Evolutionary conservation across 2,888 invertebrate species (phyloP).

Genomic region (Spicauda simplicius): DNA sequence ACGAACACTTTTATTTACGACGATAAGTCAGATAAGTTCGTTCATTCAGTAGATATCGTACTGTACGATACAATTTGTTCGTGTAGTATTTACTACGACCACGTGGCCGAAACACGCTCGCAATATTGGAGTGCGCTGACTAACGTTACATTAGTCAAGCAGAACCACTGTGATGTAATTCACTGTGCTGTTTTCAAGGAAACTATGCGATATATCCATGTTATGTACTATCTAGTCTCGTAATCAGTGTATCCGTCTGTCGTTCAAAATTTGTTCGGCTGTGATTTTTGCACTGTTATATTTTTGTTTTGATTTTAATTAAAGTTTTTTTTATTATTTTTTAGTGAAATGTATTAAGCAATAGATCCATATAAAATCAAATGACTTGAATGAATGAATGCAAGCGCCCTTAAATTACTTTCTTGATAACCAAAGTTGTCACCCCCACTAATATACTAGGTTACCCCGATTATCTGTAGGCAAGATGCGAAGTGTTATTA

Average conservation of each 20-base stretch:
- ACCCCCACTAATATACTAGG: no score
- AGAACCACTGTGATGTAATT: conserved; percentile 47
- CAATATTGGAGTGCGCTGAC: conserved; percentile 47
- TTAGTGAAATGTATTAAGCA: no score
- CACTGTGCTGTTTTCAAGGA: conserved; percentile 32
- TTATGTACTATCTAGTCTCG: not conserved
- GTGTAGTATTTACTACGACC: conserved; percentile 45
- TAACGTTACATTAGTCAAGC: conserved; percentile 48
- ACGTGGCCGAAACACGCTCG: conserved; percentile 49
- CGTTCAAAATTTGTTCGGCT: no score
- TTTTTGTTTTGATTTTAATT: no score
- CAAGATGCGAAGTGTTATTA: no score
- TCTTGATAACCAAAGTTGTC: no score
- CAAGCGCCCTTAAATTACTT: no score
- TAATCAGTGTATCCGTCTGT: conserved; percentile 1
- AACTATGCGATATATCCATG: not conserved
- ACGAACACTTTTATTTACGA: conserved; percentile 24
- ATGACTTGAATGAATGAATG: no score
- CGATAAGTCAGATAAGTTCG: conserved; percentile 35
- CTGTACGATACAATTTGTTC: conserved; percentile 34
- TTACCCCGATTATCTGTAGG: no score
- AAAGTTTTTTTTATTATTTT: no score
- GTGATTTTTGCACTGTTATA: no score
- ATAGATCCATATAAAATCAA: no score
- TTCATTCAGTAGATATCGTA: conserved; percentile 48